These are phyloP conservation scores for Chaetoderma sp. DNA, from an alignment of 2,888 invertebrate species.

Conservation along the genomic window DNA sequence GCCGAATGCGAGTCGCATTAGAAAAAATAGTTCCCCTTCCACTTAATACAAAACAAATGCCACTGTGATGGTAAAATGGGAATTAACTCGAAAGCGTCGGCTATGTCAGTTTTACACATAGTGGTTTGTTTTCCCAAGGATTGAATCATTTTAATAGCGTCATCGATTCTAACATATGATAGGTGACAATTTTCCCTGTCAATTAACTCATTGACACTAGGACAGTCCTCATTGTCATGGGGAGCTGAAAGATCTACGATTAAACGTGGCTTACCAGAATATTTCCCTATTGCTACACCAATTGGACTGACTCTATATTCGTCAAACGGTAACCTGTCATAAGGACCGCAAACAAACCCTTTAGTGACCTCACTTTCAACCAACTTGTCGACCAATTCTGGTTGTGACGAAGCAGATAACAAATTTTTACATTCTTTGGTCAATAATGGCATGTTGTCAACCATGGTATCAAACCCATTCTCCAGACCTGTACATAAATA, in stretches of 20 bases:
- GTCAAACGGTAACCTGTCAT: constrained; percentile 17
- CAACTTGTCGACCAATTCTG: constrained; percentile 14
- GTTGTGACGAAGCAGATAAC: constrained; percentile 23
- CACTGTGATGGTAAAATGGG: not conserved
- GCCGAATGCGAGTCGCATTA: constrained; percentile 20
- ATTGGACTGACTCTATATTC: constrained; percentile 29
- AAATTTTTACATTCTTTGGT: constrained; percentile 31
- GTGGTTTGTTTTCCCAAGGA: constrained; percentile 8
- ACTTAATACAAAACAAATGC: constrained; percentile 13
- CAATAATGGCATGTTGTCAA: not conserved
- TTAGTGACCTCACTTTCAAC: constrained; percentile 29
- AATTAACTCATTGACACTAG: constrained; percentile 35
- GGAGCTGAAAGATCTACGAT: constrained; percentile 38
- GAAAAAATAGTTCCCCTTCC: constrained; percentile 11
- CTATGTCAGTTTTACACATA: constrained; percentile 32
- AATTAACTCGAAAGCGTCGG: constrained; percentile 16
- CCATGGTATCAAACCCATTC: not conserved
- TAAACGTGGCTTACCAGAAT: constrained; percentile 31
- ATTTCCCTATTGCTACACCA: constrained; percentile 32
- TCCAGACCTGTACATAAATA: not conserved
- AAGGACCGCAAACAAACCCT: constrained; percentile 31
- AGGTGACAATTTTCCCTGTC: constrained; percentile 28
- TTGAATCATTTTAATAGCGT: constrained; percentile 30
- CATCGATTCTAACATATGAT: constrained; percentile 37
- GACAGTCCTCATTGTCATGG: constrained; percentile 24